phyloP scores from a whole-genome alignment of 2,113 vertebrate species.

The Melanocharis versteri region DNA sequence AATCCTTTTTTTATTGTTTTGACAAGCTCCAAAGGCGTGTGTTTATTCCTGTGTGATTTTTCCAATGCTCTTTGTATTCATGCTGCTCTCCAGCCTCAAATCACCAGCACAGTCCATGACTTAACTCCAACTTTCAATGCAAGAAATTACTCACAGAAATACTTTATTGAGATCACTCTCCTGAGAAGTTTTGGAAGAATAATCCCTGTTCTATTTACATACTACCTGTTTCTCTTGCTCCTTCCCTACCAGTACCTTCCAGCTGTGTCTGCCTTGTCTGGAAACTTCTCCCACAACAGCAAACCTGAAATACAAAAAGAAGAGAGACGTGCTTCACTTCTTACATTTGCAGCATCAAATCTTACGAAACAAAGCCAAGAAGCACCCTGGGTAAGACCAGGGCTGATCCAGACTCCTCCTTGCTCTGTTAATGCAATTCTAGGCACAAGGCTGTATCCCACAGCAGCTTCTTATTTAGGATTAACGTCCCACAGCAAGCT shows the following conservation, averaged over 20 bases:
- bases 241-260: neutral
- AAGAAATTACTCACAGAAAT: neutral
- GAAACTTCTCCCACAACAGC: neutral
- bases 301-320: neutral
- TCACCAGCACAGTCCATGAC: neutral
- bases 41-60: conserved; percentile 5
- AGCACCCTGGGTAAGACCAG: neutral
- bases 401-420: neutral
- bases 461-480: neutral
- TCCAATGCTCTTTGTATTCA: neutral
- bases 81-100: neutral
- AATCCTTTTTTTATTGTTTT: conserved; percentile 44
- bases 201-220: neutral
- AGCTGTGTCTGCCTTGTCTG: neutral
- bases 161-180: neutral
- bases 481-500: neutral
- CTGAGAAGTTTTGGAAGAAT: neutral
- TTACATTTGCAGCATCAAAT: neutral
- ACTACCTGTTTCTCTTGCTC: neutral
- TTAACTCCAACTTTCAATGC: neutral
- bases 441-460: neutral
- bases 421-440: neutral
- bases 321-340: neutral
- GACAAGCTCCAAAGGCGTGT: neutral
- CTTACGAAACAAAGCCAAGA: neutral